Evolutionary conservation across 2,113 vertebrate species (phyloP), one percentile per base, ranked within the genome.

Genomic region (Sebastes schlegelii): DNA sequence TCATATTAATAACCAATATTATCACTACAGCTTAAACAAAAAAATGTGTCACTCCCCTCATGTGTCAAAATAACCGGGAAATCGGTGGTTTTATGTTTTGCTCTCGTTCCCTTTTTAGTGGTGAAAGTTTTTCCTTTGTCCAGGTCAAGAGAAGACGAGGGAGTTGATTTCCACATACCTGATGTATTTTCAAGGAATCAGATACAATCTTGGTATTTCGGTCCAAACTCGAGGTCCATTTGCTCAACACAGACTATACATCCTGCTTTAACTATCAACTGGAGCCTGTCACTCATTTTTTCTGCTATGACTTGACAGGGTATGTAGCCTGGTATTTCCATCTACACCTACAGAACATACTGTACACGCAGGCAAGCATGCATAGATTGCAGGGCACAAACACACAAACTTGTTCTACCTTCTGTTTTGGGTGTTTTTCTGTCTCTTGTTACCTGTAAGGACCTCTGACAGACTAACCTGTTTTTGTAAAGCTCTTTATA

Each of bases 201-300:
- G 92, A 91, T 86, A 80, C 70, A 81, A 92, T 90, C 80, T 89
- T 77, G 48, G 48, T 67, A 17, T 66, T 91, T 80, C 40, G 51
- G 21, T 80, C 46, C 61, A 82, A 86, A 70, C 48, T 74, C 14
- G 8, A 63, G 79, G 74, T 26, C 67, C 60, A 79, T 88, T 87
- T 76, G 66, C 79, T 89, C 42, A n/a, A 58, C 21, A 26, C 65
- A 77, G 77, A 61, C 84, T 66, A 34, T 34, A 73, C 65, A 42
- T 80, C 60, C 88, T 79, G 34, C 16, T 80, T 61, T 60, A 83
- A 82, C 40, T 48, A 71, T 48, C n/a, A 70, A 40, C 75, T 60
- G 75, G 64, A 83, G 76, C 19, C 85, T 68, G 46, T 65, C 65
- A 58, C 61, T 79, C 43, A 61, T 77, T 81, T 73, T 79, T 85